Evolutionary conservation across 37 sponge, comb jelly and placozoan species (phyloP).

Genomic region (Ephydatia muelleri): DNA sequence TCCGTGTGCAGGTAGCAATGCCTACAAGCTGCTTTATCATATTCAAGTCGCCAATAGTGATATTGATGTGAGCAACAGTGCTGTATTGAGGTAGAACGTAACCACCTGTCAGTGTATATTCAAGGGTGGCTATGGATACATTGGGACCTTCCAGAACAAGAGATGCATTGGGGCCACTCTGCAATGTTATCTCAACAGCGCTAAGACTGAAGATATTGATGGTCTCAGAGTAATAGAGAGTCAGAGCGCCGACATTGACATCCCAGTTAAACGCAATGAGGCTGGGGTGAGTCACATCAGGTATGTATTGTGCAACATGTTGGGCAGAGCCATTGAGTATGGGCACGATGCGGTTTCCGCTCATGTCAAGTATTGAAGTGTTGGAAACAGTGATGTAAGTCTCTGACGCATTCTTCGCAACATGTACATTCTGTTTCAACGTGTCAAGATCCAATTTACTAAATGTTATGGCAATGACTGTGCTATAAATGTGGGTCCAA

Average conservation of each 20-base stretch:
- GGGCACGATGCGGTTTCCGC: conserved; percentile 46
- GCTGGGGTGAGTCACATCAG: conserved; percentile 64
- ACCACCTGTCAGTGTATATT: conserved; percentile 64
- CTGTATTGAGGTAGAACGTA: conserved; percentile 37
- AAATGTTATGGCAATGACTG: conserved; percentile 49
- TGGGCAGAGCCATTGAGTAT: conserved; percentile 39
- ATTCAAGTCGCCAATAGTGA: conserved; percentile 75
- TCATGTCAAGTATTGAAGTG: conserved; percentile 60
- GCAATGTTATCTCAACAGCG: conserved; percentile 71
- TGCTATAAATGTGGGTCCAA: conserved; percentile 19
- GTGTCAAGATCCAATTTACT: conserved; percentile 63
- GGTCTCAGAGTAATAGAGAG: conserved; percentile 82
- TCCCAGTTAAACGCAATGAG: conserved; percentile 71
- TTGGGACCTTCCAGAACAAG: conserved; percentile 17
- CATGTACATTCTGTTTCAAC: conserved; percentile 59
- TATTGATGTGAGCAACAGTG: conserved; percentile 41
- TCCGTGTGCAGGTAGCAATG: conserved; percentile 61
- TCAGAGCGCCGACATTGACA: conserved; percentile 64
- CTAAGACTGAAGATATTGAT: conserved; percentile 65
- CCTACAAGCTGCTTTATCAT: conserved; percentile 76
- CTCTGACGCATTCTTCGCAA: conserved; percentile 51
- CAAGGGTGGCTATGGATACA: not conserved
- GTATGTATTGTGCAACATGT: conserved; percentile 23
- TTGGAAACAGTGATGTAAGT: conserved; percentile 61
- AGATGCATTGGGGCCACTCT: conserved; percentile 31